Evolutionary conservation across 2,888 invertebrate genomes (phyloP).

Genomic region (Dichetophora obliterata): DNA sequence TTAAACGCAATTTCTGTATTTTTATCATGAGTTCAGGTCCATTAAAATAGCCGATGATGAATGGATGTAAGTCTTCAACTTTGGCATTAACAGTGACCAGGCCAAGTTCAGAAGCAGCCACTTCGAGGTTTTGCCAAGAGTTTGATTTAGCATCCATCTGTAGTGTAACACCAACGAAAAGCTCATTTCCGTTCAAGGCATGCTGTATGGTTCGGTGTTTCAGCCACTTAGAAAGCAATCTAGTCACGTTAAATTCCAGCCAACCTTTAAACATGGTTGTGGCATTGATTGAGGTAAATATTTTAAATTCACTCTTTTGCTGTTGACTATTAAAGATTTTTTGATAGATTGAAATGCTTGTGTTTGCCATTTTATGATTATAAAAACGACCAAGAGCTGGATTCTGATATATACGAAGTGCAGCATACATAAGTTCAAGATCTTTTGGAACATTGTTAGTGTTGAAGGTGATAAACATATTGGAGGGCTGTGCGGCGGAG

Average conservation of each 20-base stretch:
- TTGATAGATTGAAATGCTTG: slow-evolving; percentile 60
- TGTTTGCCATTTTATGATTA: slow-evolving; percentile 40
- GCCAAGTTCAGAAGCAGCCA: slow-evolving; percentile 80
- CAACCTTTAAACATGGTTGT: slow-evolving; percentile 83
- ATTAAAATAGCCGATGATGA: slow-evolving; percentile 90
- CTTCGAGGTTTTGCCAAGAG: slow-evolving; percentile 70
- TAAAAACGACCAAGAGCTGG: slow-evolving; percentile 49
- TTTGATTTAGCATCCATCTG: slow-evolving; percentile 34
- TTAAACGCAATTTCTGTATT: slow-evolving; percentile 67
- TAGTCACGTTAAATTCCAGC: slow-evolving; percentile 87
- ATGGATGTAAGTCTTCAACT: slow-evolving; percentile 85
- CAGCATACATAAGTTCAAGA: slow-evolving; percentile 83
- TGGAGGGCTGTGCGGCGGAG: background rate
- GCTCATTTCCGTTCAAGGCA: slow-evolving; percentile 49
- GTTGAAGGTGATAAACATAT: slow-evolving; percentile 76
- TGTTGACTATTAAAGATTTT: slow-evolving; percentile 47
- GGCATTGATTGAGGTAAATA: slow-evolving; percentile 80
- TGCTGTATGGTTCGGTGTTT: slow-evolving; percentile 46
- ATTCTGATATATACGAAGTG: slow-evolving; percentile 83
- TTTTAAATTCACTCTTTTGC: slow-evolving; percentile 73
- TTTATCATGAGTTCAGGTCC: slow-evolving; percentile 75
- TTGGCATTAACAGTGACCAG: slow-evolving; percentile 73
- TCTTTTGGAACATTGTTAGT: slow-evolving; percentile 86
- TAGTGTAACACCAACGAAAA: slow-evolving; percentile 55
- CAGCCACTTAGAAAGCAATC: slow-evolving; percentile 83